Evolutionary conservation across 2,888 invertebrate genomes (phyloP).

Genomic region (Orchesellides sinensis): DNA sequence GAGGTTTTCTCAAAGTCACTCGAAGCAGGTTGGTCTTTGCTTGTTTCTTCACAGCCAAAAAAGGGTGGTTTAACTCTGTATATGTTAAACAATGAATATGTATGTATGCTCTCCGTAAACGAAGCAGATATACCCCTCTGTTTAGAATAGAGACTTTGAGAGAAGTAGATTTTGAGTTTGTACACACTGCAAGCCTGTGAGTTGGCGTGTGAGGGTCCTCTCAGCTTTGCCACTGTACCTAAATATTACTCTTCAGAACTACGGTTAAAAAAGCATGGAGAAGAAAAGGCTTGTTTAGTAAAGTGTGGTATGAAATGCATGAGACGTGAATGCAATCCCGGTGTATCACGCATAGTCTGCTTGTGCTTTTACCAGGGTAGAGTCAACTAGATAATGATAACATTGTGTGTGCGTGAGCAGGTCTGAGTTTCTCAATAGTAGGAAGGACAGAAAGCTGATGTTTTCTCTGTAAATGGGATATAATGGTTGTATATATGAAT

Average conservation of each 20-base stretch:
- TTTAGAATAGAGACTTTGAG: background rate
- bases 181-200: background rate
- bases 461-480: background rate
- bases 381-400: background rate
- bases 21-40: constrained; percentile 46
- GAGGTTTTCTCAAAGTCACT: constrained; percentile 45
- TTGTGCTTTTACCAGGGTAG: constrained; percentile 8
- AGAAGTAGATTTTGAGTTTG: background rate
- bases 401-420: constrained; percentile 19
- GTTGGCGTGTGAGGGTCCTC: constrained; percentile 23
- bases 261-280: constrained; percentile 2
- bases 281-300: no score
- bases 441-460: constrained; percentile 19
- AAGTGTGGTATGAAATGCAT: no score
- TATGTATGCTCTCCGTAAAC: background rate
- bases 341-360: background rate
- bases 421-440: constrained; percentile 1
- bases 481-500: background rate
- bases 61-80: constrained; percentile 47
- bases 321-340: no score
- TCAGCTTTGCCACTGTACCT: background rate
- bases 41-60: constrained; percentile 37
- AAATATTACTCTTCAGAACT: background rate
- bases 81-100: background rate
- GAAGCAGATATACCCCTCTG: background rate